Base-by-base conservation (phyloP, 2,797 vertebrate genomes). In the Sardinella longiceps region DNA sequence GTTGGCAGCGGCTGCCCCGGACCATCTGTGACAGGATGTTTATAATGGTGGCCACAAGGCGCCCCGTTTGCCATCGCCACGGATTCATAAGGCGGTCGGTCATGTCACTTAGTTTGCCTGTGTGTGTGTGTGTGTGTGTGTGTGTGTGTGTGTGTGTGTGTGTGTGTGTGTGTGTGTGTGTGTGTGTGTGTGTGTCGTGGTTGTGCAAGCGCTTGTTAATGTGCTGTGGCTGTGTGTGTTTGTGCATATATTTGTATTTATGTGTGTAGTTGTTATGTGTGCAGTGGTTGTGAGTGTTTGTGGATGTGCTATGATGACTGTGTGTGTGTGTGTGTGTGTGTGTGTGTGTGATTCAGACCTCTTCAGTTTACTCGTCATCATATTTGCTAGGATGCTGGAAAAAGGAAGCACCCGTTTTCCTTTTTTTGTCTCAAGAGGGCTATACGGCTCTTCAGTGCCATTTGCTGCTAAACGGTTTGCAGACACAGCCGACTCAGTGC, bases 1-100 rank as follows among this genome's bases (percentile, higher is more conserved):
- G 88, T 86, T 92, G 93, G 91, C 92, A 89, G 80, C 81, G 88
- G 28, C 60, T 1, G 25, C n/a, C 77, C 4, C 81, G 89, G 85
- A 84, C 90, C 91, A 91, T 94, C 92, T 94, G 92, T 87, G 92
- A 91, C 89, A 90, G 88, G 83, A 91, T 89, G 90, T 88, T 87
- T 87, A 86, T 88, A 85, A 89, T 74, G 81, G 82, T 83, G 88
- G 87, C 84, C 85, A 25, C 88, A 85, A 85, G 86, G 87, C 85
- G 28, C 87, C 87, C 87, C 60, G 50, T 90, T 85, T 84, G 86
- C 83, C 86, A 50, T 88, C 88, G 88, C 70, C 83, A 74, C 48
- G 80, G 85, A 81, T 90, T 92, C 88, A 87, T 86, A 87, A 86
- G 86, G 82, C 87, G 39, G 86, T 53, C 87, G 39, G 86, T 53